Percentiles rank a stretch among this genome's conserved stretches.
These are phyloP conservation scores for Mycalesis mineus DNA, from an alignment of 2,888 invertebrate species.

Conservation along the genomic window DNA sequence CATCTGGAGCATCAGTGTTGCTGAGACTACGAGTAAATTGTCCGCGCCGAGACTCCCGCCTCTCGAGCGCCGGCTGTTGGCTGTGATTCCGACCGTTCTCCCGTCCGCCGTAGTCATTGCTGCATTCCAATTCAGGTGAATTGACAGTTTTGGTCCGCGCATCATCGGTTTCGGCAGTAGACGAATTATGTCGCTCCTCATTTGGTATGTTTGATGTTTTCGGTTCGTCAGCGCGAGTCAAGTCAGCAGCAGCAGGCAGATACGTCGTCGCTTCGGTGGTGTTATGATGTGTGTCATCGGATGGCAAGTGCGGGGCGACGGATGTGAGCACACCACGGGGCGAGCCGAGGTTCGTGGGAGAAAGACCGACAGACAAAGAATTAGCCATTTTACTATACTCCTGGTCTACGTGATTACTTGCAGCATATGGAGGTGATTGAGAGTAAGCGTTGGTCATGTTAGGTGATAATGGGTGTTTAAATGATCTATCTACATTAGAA, in stretches of 20 bases:
- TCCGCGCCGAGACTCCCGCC: conserved; percentile 78
- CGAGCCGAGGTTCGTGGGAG: conserved; percentile 76
- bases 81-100: conserved; percentile 77
- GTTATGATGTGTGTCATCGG: conserved; percentile 52
- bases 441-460: conserved; percentile 17
- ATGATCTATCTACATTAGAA: conserved; percentile 12
- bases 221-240: conserved; percentile 28
- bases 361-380: conserved; percentile 77
- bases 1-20: conserved; percentile 89
- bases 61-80: conserved; percentile 70
- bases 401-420: conserved; percentile 51
- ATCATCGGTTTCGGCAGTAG: conserved; percentile 21
- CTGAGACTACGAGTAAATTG: conserved; percentile 88
- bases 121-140: conserved; percentile 54
- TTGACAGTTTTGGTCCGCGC: conserved; percentile 39
- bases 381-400: conserved; percentile 77
- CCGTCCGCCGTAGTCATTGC: conserved; percentile 80
- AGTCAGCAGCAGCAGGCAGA: conserved; percentile 21
- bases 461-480: conserved; percentile 11
- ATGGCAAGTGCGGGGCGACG: conserved; percentile 58
- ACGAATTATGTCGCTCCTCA: conserved; percentile 32
- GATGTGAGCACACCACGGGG: conserved; percentile 68
- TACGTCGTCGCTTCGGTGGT: conserved; percentile 41
- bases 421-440: conserved; percentile 13
- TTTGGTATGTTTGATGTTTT: conserved; percentile 14